These are phyloP conservation scores for Machaerirhynchus nigripectus DNA, from an alignment of 2,113 vertebrate genomes.

Conservation along the genomic window DNA sequence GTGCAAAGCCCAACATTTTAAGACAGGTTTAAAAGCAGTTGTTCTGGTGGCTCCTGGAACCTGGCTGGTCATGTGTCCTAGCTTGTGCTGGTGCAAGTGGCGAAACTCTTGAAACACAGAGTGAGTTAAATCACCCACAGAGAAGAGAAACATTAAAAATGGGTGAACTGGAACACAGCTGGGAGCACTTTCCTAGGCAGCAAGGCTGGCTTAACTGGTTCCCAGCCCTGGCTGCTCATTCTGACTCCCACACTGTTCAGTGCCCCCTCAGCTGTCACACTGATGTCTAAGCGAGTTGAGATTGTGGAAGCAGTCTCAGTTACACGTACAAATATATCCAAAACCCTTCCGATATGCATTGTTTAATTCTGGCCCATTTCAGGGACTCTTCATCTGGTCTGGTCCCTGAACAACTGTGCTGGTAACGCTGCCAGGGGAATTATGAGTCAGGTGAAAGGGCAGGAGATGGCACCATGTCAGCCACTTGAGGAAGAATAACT, in stretches of 20 bases:
- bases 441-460: not conserved
- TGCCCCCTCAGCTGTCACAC: not conserved
- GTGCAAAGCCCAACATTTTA: not conserved
- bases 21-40: not conserved
- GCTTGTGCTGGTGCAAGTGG: not conserved
- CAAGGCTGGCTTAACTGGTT: not conserved
- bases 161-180: not conserved
- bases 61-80: not conserved
- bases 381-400: not conserved
- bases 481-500: not conserved
- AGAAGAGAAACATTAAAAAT: not conserved
- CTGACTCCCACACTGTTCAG: not conserved
- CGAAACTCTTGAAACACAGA: not conserved
- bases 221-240: not conserved
- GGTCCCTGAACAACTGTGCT: not conserved
- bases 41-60: not conserved
- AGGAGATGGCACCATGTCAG: not conserved
- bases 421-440: not conserved
- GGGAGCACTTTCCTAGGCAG: not conserved
- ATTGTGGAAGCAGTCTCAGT: not conserved
- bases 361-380: not conserved
- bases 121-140: not conserved
- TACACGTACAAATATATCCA: not conserved
- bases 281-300: not conserved
- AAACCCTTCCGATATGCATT: not conserved